Percentiles rank a stretch among this genome's conserved stretches.
These are phyloP conservation scores for Poeciliopsis presidionis DNA, from an alignment of 2,797 vertebrate genomes.

Conservation along the genomic window DNA sequence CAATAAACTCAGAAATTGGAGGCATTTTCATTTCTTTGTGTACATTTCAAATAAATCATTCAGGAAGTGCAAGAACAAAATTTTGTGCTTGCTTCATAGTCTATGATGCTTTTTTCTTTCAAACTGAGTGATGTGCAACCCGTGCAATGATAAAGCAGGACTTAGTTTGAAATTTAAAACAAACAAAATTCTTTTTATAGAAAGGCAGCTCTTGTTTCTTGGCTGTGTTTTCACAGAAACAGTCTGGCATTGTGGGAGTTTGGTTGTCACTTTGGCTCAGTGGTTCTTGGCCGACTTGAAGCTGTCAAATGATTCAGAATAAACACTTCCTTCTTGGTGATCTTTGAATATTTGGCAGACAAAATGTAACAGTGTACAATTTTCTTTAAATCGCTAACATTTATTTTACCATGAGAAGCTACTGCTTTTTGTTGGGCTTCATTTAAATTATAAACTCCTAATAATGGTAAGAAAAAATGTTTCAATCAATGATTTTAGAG, in stretches of 20 bases:
- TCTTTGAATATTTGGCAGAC: slow-evolving; percentile 43
- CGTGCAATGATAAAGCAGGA: slow-evolving; percentile 8
- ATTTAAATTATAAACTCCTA: neutral
- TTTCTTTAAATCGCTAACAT: neutral
- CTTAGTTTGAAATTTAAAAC: slow-evolving; percentile 13
- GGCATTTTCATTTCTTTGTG: neutral
- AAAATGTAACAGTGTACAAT: neutral
- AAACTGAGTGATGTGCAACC: neutral
- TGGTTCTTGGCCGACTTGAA: slow-evolving; percentile 24
- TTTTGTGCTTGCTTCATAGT: neutral
- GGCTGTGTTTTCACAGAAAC: slow-evolving; percentile 18
- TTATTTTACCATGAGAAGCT: neutral
- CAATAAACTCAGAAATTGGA: neutral
- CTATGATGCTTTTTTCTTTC: slow-evolving; percentile 13
- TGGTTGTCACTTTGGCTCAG: slow-evolving; percentile 34
- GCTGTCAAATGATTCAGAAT: slow-evolving; percentile 44
- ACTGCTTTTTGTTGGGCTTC: neutral
- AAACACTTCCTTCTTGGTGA: slow-evolving; percentile 38
- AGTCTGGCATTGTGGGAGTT: slow-evolving; percentile 38
- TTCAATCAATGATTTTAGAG: neutral
- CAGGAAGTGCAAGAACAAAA: neutral
- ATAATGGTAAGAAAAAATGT: neutral
- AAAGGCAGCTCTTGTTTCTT: slow-evolving; percentile 19
- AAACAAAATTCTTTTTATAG: slow-evolving; percentile 28
- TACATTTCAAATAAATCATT: slow-evolving; percentile 2